These are phyloP conservation scores for Axea sp. DNA, from an alignment of 2,888 invertebrate genomes.

Conservation along the genomic window DNA sequence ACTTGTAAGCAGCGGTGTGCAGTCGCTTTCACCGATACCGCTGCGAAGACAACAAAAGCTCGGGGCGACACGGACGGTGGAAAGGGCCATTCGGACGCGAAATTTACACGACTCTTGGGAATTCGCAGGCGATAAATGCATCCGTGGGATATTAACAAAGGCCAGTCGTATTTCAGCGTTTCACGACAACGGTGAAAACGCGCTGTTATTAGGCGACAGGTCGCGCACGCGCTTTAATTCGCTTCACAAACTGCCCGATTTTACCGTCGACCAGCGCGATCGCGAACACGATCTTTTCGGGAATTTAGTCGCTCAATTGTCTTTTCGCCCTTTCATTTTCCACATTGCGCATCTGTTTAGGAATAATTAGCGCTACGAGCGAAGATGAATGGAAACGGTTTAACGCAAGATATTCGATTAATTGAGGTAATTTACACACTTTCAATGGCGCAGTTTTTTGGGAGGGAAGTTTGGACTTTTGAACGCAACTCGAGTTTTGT, in stretches of 20 bases:
- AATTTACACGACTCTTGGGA: constrained; percentile 56
- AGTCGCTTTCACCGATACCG: constrained; percentile 26
- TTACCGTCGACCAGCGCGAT: not conserved
- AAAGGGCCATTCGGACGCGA: constrained; percentile 20
- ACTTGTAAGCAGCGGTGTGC: constrained; percentile 3
- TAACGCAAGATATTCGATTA: too few species aligned
- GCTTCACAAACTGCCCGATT: constrained; percentile 11
- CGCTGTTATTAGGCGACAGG: constrained; percentile 14
- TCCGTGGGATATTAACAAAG: constrained; percentile 58
- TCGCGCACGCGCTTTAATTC: constrained; percentile 6
- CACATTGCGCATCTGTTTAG: not conserved
- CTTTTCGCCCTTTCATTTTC: constrained; percentile 7
- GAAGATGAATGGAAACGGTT: too few species aligned
- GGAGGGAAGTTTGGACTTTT: too few species aligned
- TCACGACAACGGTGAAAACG: constrained; percentile 18
- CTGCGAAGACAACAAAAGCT: constrained; percentile 33
- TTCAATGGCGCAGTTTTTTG: too few species aligned
- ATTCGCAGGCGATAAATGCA: constrained; percentile 57
- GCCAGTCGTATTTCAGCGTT: constrained; percentile 45
- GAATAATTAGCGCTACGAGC: not conserved
- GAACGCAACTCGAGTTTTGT: too few species aligned
- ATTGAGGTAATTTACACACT: too few species aligned
- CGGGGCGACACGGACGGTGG: constrained; percentile 8
- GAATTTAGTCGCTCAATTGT: not conserved
- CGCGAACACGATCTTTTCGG: constrained; percentile 26